Evolutionary conservation across 92 coral and sea anemone genomes (phyloP), one percentile per base, ranked within the genome.

Genomic region (Phymanthus crucifer): DNA sequence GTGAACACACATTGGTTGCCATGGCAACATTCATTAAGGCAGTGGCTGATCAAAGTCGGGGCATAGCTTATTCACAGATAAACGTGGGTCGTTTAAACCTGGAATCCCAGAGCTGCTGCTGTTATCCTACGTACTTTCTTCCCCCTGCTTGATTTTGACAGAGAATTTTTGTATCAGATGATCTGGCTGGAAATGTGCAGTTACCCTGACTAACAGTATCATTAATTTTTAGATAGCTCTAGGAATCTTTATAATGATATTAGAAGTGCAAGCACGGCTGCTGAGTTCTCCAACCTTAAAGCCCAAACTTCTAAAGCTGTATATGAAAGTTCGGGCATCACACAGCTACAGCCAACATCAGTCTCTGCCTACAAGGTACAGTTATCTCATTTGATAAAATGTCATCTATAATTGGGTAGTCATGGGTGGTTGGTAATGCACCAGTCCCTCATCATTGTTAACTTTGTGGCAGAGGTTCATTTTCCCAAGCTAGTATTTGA

Each of bases 211-310:
- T 38, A 6, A 38, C 5, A 38, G 13, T 11, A 10, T 43, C n/a
- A n/a, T 43, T 43, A 2, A 54, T 54, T 54, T 54, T 54, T 78
- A 95, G 99, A 91, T 87, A 89, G 89, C 52, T 71, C 83, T 6
- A 90, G 97, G 9, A 91, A 93, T 79, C 83, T 83, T 24, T 95
- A 93, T 79, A 91, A 83, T 73, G 97, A 93, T 32, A 88, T 95
- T n/a, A 83, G 87, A 82, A 87, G 81, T 68, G 91, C 95, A 24
- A 85, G 88, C 40, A 93, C 88, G 58, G 86, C 80, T 37, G 85
- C 83, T 31, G 97, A 92, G 61, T 92, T 92, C 48, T 77, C 89
- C 2, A 58, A 61, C 12, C 72, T 92, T 50, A 87, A 83, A 66
- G 83, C 78, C 32, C 90, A 89, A 24, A 46, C 88, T 65, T 57